Evolutionary conservation across 1,140 invertebrate species (phyloP).

Genomic region (Melipona quadrifasciata): DNA sequence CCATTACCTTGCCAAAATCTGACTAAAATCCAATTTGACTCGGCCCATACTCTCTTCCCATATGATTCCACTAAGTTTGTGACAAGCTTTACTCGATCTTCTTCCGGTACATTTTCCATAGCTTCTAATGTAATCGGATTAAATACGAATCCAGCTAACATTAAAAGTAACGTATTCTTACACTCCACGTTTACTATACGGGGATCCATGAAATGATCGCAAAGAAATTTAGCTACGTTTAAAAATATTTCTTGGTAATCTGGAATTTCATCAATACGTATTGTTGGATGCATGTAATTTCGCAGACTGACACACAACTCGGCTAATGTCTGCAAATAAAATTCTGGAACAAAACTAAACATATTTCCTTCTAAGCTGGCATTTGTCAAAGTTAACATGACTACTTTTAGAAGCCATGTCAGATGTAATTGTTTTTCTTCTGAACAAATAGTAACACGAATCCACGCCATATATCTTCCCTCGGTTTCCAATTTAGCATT

Average conservation of each 20-base stretch:
- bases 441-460: slow-evolving; percentile 84
- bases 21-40: slow-evolving; percentile 92
- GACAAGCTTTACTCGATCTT: slow-evolving; percentile 83
- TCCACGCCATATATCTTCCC: slow-evolving; percentile 85
- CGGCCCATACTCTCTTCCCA: slow-evolving; percentile 92
- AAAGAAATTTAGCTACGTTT: slow-evolving; percentile 88
- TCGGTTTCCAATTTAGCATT: slow-evolving; percentile 83
- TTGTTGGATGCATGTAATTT: slow-evolving; percentile 86
- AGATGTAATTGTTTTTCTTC: slow-evolving; percentile 84
- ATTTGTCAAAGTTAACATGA: slow-evolving; percentile 83
- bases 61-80: slow-evolving; percentile 88
- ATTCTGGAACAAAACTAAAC: slow-evolving; percentile 91
- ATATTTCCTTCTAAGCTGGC: slow-evolving; percentile 85
- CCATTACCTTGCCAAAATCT: slow-evolving; percentile 93
- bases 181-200: slow-evolving; percentile 89
- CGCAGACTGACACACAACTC: slow-evolving; percentile 85
- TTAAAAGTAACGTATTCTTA: slow-evolving; percentile 89
- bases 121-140: slow-evolving; percentile 83
- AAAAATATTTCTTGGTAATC: slow-evolving; percentile 83
- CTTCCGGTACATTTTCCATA: slow-evolving; percentile 84
- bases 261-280: slow-evolving; percentile 83
- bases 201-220: slow-evolving; percentile 88
- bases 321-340: slow-evolving; percentile 89
- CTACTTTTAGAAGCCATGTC: slow-evolving; percentile 84
- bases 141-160: slow-evolving; percentile 88